Percentiles rank a stretch among this genome's conserved stretches.
Conservation (phyloP, 92 coral and sea anemone genomes). For the Porites evermanni region DNA sequence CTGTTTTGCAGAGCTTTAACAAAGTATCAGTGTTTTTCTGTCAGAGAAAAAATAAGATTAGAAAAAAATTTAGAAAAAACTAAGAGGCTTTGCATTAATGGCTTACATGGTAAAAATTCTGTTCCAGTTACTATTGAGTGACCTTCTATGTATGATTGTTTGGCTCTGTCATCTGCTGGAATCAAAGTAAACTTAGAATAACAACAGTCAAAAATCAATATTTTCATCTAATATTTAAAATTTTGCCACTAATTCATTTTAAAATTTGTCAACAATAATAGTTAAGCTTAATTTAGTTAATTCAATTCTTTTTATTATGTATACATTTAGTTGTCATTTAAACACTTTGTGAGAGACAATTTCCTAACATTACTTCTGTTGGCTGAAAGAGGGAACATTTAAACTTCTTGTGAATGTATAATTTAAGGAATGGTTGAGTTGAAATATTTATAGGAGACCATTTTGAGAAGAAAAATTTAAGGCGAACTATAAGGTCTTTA, state of each 20-base stretch:
- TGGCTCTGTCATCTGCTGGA: conserved; percentile 45
- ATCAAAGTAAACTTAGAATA: conserved; percentile 8
- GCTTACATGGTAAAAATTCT: conserved; percentile 53
- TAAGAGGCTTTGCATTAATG: too few relatives aligned
- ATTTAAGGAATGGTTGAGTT: conserved; percentile 18
- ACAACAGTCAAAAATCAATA: background rate
- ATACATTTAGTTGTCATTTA: background rate
- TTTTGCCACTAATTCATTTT: conserved; percentile 3
- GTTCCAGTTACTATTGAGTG: conserved; percentile 33
- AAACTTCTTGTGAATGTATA: conserved; percentile 3
- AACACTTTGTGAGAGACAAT: background rate
- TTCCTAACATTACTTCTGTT: background rate
- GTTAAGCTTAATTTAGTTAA: background rate
- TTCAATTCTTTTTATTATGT: background rate
- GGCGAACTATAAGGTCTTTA: background rate
- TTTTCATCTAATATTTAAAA: background rate
- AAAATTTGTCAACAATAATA: conserved; percentile 22
- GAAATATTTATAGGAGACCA: conserved; percentile 41
- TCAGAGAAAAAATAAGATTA: too few relatives aligned
- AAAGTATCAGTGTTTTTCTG: too few relatives aligned
- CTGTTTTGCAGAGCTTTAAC: too few relatives aligned
- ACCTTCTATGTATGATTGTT: conserved; percentile 45
- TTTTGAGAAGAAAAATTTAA: background rate
- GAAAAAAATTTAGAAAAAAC: too few relatives aligned
- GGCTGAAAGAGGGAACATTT: background rate